These are phyloP conservation scores for Leptopilina clavipes DNA, from an alignment of 1,140 invertebrate genomes.

Conservation along the genomic window DNA sequence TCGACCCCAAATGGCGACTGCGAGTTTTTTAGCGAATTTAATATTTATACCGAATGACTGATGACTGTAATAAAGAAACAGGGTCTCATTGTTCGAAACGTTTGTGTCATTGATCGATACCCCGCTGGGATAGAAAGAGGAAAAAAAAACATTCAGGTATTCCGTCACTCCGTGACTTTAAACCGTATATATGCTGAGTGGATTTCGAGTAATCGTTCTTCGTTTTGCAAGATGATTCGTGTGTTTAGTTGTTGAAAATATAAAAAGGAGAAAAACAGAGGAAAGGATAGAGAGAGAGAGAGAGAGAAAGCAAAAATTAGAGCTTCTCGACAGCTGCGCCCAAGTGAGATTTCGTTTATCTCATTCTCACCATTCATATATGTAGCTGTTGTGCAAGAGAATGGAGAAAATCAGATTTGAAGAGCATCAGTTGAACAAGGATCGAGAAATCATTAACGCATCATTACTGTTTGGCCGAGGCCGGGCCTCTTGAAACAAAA, in stretches of 20 bases:
- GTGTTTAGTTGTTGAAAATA: slow-evolving; percentile 18
- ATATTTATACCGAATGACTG: slow-evolving; percentile 75
- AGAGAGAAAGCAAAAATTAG: slow-evolving; percentile 12
- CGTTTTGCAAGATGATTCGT: slow-evolving; percentile 25
- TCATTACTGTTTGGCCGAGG: slow-evolving; percentile 63
- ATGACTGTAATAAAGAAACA: slow-evolving; percentile 74
- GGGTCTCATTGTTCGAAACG: slow-evolving; percentile 72
- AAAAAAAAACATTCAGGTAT: slow-evolving; percentile 63
- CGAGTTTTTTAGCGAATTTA: slow-evolving; percentile 74
- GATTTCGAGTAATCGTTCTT: slow-evolving; percentile 22
- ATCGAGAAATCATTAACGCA: slow-evolving; percentile 68
- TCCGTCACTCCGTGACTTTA: slow-evolving; percentile 50
- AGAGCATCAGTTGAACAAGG: background rate
- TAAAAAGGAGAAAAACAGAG: slow-evolving; percentile 26
- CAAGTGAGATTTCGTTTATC: slow-evolving; percentile 63
- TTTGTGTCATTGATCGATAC: slow-evolving; percentile 75
- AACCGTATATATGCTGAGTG: slow-evolving; percentile 33
- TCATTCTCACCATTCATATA: slow-evolving; percentile 36
- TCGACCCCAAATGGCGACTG: slow-evolving; percentile 64
- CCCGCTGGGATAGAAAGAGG: slow-evolving; percentile 48
- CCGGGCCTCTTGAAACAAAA: slow-evolving; percentile 68
- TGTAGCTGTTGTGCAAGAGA: slow-evolving; percentile 31
- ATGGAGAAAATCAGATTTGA: slow-evolving; percentile 13
- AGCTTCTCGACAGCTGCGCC: slow-evolving; percentile 36
- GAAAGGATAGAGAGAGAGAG: background rate